Evolutionary conservation across 2,113 vertebrate species (phyloP).

Genomic region (Shinisaurus crocodilurus): DNA sequence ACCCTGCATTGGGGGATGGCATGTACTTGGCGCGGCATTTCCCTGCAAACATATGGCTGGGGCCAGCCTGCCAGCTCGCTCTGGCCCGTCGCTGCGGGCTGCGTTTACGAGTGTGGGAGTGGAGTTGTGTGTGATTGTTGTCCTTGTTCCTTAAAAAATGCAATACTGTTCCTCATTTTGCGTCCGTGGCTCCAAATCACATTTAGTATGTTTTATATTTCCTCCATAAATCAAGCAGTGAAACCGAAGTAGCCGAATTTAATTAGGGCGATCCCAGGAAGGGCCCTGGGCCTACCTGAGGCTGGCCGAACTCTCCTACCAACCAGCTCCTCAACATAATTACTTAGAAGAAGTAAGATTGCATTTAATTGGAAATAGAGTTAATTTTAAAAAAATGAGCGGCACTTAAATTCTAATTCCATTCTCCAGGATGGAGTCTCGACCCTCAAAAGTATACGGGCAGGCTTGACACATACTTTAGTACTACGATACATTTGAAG

Average conservation of each 20-base stretch:
- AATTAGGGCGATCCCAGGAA: not conserved
- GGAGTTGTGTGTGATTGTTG: no score
- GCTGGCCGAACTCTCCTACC: not conserved
- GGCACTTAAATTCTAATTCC: not conserved
- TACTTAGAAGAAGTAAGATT: not conserved
- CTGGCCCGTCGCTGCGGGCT: not conserved
- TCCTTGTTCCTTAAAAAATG: not conserved
- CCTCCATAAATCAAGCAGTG: not conserved
- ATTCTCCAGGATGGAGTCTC: not conserved
- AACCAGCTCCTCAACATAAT: not conserved
- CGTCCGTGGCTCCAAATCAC: not conserved
- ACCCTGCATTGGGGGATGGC: not conserved
- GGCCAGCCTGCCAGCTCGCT: not conserved
- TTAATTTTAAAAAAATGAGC: not conserved
- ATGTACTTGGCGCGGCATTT: not conserved
- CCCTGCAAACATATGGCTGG: not conserved
- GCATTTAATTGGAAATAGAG: not conserved
- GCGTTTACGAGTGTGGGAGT: not conserved
- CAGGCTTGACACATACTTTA: not conserved
- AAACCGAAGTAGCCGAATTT: not conserved
- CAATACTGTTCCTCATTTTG: not conserved
- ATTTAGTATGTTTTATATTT: not conserved
- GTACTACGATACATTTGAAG: not conserved
- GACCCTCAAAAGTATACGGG: not conserved
- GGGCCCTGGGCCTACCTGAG: not conserved